Evolutionary conservation across 2,888 invertebrate species (phyloP), one percentile per base, ranked within the genome.

Genomic region (Pandemis heparana): DNA sequence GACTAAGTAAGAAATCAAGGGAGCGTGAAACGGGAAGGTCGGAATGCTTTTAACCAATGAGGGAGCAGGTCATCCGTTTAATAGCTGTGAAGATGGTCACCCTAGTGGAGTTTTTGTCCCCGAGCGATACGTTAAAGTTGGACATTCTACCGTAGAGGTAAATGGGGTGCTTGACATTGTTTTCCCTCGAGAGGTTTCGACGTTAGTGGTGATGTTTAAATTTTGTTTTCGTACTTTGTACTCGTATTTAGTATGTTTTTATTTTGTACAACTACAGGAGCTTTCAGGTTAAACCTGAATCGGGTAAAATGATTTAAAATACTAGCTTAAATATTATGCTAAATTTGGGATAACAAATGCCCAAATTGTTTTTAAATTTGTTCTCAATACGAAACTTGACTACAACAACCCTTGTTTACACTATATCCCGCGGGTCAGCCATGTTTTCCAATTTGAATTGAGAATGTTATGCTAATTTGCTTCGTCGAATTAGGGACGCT

Each of bases 1-100:
- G 61, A 38, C 74, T 65, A 74, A 69, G 75, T 72, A 51, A 75
- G 72, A 71, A 75, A 72, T 75, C 75, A 72, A 66, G 64, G 72
- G 63, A 46, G 64, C 61, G 68, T 64, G 56, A 59, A 63, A 59
- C 65, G 68, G 43, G 46, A 66, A 73, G 68, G 59, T 16, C 73
- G 59, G 59, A 18, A 56, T 23, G 60, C 71, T 68, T 72, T 75
- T 69, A 72, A 60, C 64, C 68, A 65, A 69, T 73, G 70, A 72
- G 67, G 14, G 64, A 73, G 59, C 56, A 66, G 63, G 43, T 48
- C 65, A 65, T 69, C 63, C 68, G 63, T 69, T 68, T 69, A 68
- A 73, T 60, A 69, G 68, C 68, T 69, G 63, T 10, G 48, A 71
- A 75, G 75, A 71, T 75, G 71, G 71, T 67, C 71, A 71, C 63